These are phyloP conservation scores for Catotricha subobsoleta DNA, from an alignment of 2,888 invertebrate species.

Conservation along the genomic window DNA sequence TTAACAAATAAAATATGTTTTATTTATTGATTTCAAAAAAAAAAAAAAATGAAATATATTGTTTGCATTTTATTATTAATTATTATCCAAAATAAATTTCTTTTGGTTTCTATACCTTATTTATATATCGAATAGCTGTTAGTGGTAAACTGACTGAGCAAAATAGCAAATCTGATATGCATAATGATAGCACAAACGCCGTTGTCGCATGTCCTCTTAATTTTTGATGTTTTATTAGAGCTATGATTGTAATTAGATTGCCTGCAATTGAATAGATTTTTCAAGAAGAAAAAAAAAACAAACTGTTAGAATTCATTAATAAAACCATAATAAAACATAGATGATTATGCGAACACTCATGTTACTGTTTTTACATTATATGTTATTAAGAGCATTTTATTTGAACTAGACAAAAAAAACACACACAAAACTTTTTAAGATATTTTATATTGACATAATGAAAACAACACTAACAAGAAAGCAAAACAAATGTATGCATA, in stretches of 20 bases:
- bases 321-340: neutral
- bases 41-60: neutral
- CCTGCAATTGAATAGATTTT: conserved; percentile 35
- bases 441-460: neutral
- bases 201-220: conserved; percentile 70
- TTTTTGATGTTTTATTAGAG: conserved; percentile 58
- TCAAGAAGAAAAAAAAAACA: conserved; percentile 8
- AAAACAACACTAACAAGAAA: conserved; percentile 5
- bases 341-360: no score
- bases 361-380: no score
- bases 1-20: neutral
- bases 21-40: neutral
- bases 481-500: neutral
- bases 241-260: conserved; percentile 64
- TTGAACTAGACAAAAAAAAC: no score
- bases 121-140: conserved; percentile 64
- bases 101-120: conserved; percentile 33
- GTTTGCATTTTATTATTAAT: neutral
- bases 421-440: no score
- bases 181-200: conserved; percentile 70
- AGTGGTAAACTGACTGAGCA: conserved; percentile 69
- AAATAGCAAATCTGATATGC: conserved; percentile 71
- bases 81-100: no score
- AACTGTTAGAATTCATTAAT: neutral
- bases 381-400: no score